Base-by-base conservation (phyloP, 2,797 vertebrate species). In the Florisuga fusca region DNA sequence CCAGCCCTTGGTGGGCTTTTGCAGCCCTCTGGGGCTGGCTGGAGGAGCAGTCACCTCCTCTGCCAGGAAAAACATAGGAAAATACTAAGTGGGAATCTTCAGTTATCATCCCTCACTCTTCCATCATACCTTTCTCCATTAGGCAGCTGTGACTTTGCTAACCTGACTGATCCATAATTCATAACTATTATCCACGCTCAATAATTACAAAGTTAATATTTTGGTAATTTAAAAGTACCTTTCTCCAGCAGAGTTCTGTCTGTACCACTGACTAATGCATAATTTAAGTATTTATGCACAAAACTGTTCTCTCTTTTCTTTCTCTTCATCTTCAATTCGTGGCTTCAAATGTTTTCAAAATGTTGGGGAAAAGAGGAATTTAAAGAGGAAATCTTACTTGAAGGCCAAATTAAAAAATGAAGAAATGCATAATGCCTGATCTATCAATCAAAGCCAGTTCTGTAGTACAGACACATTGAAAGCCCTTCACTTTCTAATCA, bases 151-250 rank as follows among this genome's bases (percentile, higher is more conserved):
- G 91, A 88, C 67, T 94, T 75, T 78, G 59, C 77, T 84, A 93
- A 89, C 79, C 59, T 87, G 87, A 20, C 87, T 92, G 69, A 91
- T 93, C 29, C 91, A 94, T 93, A 93, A 91, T 94, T 95, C 84
- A 92, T 74, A 82, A 81, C 82, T 86, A 62, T 87, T 92, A 96
- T 57, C 73, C 55, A 57, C 27, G 83, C 71, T 94, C 68, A 80
- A 41, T 90, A 97, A 95, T 95, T 89, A 62, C 72, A 93, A 36
- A 12, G 76, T 91, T 93, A 95, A 95, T 96, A 91, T 95, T 84
- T 89, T 77, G 83, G 63, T 76, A 88, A 91, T 93, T 94, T 78
- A 29, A 33, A 85, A 93, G 66, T 69, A 78, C 68, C 54, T 89
- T 81, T 87, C 51, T 72, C 61, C 2, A 2, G 43, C 84, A 87